Conservation (phyloP, 2,797 vertebrate species). For the Clarias fuscus region DNA sequence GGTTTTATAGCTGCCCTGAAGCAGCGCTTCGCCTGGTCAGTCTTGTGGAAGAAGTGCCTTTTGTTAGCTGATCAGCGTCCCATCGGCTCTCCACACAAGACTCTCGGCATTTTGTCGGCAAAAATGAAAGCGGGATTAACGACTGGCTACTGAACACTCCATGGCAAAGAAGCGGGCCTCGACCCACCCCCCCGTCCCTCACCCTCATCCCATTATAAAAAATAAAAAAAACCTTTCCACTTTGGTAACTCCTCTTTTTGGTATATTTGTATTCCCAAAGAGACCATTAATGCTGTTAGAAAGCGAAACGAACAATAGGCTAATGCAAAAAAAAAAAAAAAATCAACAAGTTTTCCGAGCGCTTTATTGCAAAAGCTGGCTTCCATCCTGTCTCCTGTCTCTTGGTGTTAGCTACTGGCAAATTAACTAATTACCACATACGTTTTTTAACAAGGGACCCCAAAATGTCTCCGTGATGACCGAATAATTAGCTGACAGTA, state of each 20-base stretch:
- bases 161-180: conserved; percentile 85
- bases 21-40: conserved; percentile 77
- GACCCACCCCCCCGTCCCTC: conserved; percentile 77
- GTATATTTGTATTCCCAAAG: conserved; percentile 95
- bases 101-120: conserved; percentile 91
- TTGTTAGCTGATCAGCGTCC: conserved; percentile 95
- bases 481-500: conserved; percentile 22
- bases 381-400: not conserved
- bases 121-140: conserved; percentile 96
- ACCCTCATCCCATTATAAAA: conserved; percentile 50
- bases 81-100: conserved; percentile 87
- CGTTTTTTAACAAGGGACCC: not conserved
- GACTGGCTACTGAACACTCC: conserved; percentile 87
- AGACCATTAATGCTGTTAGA: conserved; percentile 77
- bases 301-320: conserved; percentile 67
- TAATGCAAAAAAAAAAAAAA: conserved; percentile 64
- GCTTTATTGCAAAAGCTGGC: conserved; percentile 30
- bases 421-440: conserved; percentile 30
- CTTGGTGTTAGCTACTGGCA: not conserved
- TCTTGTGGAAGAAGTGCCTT: conserved; percentile 84
- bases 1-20: conserved; percentile 69
- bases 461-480: not conserved
- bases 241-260: conserved; percentile 85
- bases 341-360: conserved; percentile 53
- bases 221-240: conserved; percentile 74